Base-by-base conservation (phyloP, 2,888 invertebrate genomes). In the Ditula angustiorana region DNA sequence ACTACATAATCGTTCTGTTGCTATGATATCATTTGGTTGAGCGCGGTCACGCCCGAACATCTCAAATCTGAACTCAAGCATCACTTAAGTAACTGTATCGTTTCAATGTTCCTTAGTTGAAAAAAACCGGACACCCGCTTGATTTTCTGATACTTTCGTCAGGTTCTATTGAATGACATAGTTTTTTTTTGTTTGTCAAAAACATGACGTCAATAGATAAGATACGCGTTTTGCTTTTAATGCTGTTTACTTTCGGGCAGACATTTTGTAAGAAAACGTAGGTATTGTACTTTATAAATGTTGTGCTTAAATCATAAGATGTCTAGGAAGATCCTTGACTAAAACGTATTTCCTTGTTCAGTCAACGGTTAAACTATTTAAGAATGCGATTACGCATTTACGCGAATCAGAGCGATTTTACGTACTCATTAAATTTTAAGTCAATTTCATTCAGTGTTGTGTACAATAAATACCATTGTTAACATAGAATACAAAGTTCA, bases 1-100 rank as follows among this genome's bases (percentile, higher is more conserved):
- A 85, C 87, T 85, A 81, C 86, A 87, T 87, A 90, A 88, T 85
- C 85, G 83, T 82, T 82, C 79, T 80, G 78, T 79, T 82, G 77
- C 79, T 83, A 87, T 89, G 88, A 89, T 88, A 88, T 87, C 87
- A 89, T 88, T 88, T 85, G 61, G 84, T 81, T 83, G 81, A 84
- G 76, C 80, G 83, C 82, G 80, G 85, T 87, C 85, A 83, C 82
- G 86, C 84, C 80, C 77, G 80, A 46, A 63, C 57, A 58, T 63
- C 58, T 63, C 50, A 58, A 53, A 58, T 64, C 59, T 64, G 58
- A 64, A 47, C 58, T 26, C 50, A 41, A 47, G 23, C 64, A 53
- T 35, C 53, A 59, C 53, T 53, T 52, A 37, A 53, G 52, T 59
- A 64, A 64, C 64, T 64, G 64, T 64, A 64, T 37, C 52, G 35